Evolutionary conservation across 2,113 vertebrate genomes (phyloP).

Genomic region (Ibidorhyncha struthersii): DNA sequence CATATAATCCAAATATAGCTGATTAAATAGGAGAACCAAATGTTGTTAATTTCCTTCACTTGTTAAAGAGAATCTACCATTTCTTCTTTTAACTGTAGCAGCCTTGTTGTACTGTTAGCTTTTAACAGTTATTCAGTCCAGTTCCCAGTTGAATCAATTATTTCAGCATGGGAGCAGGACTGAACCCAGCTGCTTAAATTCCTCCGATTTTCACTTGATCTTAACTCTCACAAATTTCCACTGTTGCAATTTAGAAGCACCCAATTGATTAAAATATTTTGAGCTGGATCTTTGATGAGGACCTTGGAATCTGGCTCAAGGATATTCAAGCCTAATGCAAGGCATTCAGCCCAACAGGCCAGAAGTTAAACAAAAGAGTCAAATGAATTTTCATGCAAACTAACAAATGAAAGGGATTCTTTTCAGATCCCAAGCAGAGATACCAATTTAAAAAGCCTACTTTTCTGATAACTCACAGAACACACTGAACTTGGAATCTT

Average conservation of each 20-base stretch:
- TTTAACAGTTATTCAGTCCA: neutral
- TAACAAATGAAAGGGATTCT: neutral
- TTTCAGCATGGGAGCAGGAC: neutral
- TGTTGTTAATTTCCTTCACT: neutral
- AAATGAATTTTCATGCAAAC: constrained; percentile 23
- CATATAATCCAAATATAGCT: neutral
- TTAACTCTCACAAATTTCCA: neutral
- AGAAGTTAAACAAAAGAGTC: constrained; percentile 6
- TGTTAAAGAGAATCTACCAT: neutral
- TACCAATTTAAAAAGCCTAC: neutral
- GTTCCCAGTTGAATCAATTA: constrained; percentile 39
- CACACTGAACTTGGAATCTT: neutral
- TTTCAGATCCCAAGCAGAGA: constrained; percentile 21
- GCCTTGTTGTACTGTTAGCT: neutral
- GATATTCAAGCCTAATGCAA: neutral
- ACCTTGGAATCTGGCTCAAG: constrained; percentile 27
- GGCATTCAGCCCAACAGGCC: neutral
- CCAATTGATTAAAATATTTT: neutral
- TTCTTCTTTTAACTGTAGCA: neutral
- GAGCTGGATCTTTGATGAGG: neutral
- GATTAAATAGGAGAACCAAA: neutral
- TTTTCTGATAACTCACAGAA: neutral
- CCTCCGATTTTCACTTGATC: neutral
- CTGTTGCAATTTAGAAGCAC: neutral
- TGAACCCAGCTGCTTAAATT: constrained; percentile 22